These are phyloP conservation scores for Cyprinodon tularosa DNA, from an alignment of 2,113 vertebrate species.

Conservation along the genomic window DNA sequence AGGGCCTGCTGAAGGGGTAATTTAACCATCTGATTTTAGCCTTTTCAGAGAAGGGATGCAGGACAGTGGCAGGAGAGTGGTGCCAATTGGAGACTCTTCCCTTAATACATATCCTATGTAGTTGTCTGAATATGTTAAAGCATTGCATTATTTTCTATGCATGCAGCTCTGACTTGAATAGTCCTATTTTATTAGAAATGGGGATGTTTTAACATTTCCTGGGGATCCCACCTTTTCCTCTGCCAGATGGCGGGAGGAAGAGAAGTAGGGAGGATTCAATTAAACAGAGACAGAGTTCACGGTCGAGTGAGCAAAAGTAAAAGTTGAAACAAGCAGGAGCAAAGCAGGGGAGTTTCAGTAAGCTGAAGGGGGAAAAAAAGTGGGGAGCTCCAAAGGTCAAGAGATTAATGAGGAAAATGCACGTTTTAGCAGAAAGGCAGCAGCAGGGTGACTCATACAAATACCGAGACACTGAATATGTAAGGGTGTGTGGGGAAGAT, in stretches of 20 bases:
- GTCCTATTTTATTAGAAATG: conserved; percentile 45
- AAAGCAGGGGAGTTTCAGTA: conserved; percentile 8
- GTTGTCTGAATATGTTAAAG: not conserved
- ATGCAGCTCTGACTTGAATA: conserved; percentile 15
- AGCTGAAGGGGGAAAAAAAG: conserved; percentile 9
- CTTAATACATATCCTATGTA: not conserved
- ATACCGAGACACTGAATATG: conserved; percentile 66
- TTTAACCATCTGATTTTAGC: too few species aligned
- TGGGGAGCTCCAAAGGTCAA: conserved; percentile 23
- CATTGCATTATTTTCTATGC: conserved; percentile 20
- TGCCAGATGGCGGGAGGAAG: conserved; percentile 34
- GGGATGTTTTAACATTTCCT: conserved; percentile 29
- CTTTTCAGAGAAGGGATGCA: too few species aligned
- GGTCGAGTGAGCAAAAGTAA: not conserved
- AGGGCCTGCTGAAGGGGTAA: too few species aligned
- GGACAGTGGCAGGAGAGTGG: too few species aligned
- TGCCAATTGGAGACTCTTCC: too few species aligned
- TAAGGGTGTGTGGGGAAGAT: conserved; percentile 61
- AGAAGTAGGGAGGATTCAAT: conserved; percentile 13
- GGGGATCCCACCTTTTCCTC: conserved; percentile 39
- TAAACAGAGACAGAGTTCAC: conserved; percentile 2
- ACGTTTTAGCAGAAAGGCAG: conserved; percentile 35
- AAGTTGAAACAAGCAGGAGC: not conserved
- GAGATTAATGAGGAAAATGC: conserved; percentile 53
- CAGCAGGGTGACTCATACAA: conserved; percentile 60